Evolutionary conservation across 1,140 invertebrate species (phyloP).

Genomic region (Trichonephila clavipes): DNA sequence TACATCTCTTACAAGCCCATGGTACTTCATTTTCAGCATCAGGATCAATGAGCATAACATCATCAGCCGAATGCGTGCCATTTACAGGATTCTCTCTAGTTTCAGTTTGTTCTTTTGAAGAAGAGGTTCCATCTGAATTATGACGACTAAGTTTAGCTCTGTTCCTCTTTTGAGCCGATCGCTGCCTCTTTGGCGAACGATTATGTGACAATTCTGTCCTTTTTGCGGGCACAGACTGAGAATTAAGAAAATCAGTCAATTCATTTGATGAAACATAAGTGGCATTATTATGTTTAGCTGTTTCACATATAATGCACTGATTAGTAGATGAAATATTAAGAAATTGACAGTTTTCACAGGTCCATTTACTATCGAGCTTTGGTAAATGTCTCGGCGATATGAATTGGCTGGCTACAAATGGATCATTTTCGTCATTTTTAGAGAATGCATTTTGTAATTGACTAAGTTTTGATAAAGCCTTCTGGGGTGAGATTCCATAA

Average conservation of each 20-base stretch:
- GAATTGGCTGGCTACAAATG: constrained; percentile 62
- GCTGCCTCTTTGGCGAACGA: constrained; percentile 83
- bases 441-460: constrained; percentile 47
- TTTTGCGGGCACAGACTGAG: constrained; percentile 65
- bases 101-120: constrained; percentile 18
- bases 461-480: constrained; percentile 63
- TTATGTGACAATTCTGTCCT: constrained; percentile 76
- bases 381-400: constrained; percentile 76
- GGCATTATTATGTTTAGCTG: constrained; percentile 75
- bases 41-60: constrained; percentile 75
- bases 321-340: constrained; percentile 79
- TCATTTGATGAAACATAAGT: constrained; percentile 74
- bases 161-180: constrained; percentile 84
- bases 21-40: constrained; percentile 64
- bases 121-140: constrained; percentile 82
- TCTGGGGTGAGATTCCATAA: constrained; percentile 67
- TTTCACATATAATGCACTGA: constrained; percentile 78
- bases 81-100: constrained; percentile 62
- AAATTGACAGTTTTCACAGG: constrained; percentile 79
- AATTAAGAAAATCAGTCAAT: constrained; percentile 66
- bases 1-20: constrained; percentile 85
- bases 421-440: constrained; percentile 52
- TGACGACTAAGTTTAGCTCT: constrained; percentile 84
- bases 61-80: constrained; percentile 75
- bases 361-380: constrained; percentile 78